A percentile compares a stretch with the other conserved stretches of the same genome.
These are phyloP conservation scores for Meles meles DNA, from an alignment of 2,113 vertebrate species.

Conservation along the genomic window DNA sequence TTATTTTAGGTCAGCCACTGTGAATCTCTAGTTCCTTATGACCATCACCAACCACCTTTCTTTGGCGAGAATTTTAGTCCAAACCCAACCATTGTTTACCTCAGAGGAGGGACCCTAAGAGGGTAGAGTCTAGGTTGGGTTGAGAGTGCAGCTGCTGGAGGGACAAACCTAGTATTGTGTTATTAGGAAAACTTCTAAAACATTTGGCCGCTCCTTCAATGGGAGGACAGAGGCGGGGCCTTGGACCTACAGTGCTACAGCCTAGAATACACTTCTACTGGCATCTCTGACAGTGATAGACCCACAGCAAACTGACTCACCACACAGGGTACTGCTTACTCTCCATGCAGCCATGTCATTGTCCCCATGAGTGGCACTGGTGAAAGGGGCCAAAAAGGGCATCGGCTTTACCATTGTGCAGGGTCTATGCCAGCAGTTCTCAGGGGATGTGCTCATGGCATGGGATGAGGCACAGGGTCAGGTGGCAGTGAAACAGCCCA, in stretches of 20 bases:
- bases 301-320: background rate
- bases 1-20: background rate
- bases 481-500: conserved; percentile 80
- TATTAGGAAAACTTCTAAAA: background rate
- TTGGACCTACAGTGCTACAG: background rate
- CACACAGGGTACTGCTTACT: background rate
- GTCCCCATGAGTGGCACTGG: conserved; percentile 85
- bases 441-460: conserved; percentile 87
- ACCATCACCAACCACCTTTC: background rate
- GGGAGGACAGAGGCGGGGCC: background rate
- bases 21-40: background rate
- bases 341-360: conserved; percentile 23
- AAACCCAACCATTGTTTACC: background rate
- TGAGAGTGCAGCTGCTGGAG: background rate
- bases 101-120: background rate
- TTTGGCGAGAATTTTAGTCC: background rate
- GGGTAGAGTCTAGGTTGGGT: too few relatives aligned
- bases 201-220: background rate
- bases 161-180: background rate
- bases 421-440: conserved; percentile 86
- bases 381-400: conserved; percentile 94
- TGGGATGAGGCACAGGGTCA: conserved; percentile 82
- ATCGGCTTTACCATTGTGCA: conserved; percentile 88
- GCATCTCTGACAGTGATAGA: background rate
- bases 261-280: background rate